Percentiles rank a stretch among this genome's conserved stretches.
phyloP scores from a whole-genome alignment of 2,888 invertebrate genomes.

The Papilio protenor region DNA sequence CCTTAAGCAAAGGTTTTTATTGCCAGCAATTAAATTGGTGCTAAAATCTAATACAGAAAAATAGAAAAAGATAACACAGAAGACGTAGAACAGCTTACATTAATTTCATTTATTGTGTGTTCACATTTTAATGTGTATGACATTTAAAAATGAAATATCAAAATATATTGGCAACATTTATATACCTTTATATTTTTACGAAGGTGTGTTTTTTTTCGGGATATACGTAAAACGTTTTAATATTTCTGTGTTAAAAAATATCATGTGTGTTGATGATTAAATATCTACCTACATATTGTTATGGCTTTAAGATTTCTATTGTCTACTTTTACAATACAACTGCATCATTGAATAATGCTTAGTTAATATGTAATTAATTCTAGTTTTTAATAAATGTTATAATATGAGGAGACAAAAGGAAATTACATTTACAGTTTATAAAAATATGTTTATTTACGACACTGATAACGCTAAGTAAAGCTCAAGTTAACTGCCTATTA shows the following conservation, averaged over 20 bases:
- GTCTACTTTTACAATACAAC: not conserved
- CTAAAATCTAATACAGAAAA: not conserved
- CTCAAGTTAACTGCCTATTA: not conserved
- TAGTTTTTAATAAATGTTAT: not conserved
- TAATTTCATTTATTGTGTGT: no score
- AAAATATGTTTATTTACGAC: not conserved
- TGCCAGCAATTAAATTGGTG: not conserved
- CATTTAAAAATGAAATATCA: no score
- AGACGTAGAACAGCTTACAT: not conserved
- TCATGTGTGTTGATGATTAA: not conserved
- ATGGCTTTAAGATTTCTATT: not conserved
- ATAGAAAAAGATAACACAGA: not conserved
- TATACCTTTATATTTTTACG: no score
- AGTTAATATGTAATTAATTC: not conserved
- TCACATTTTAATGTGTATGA: no score
- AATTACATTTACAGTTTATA: no score
- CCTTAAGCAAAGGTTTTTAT: not conserved
- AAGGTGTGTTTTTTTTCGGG: no score
- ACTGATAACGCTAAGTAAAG: constrained; percentile 3
- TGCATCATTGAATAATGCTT: not conserved
- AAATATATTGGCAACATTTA: no score
- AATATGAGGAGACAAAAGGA: not conserved
- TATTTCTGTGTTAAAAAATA: not conserved
- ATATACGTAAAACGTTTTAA: no score
- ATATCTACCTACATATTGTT: not conserved